Evolutionary conservation across 1,140 invertebrate genomes (phyloP), one percentile per base, ranked within the genome.

Genomic region (Dreissena polymorpha): DNA sequence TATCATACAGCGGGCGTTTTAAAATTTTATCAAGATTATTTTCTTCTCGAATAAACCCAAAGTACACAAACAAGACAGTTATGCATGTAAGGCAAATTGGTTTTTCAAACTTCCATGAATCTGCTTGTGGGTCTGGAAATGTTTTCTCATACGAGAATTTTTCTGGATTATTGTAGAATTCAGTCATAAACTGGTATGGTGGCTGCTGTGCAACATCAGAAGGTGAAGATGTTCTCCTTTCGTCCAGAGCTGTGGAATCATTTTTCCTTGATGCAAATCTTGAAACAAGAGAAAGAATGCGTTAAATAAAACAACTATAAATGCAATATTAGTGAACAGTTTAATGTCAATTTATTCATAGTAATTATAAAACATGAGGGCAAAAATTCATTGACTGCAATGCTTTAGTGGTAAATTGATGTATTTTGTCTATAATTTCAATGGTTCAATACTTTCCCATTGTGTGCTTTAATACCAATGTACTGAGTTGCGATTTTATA

Each of bases 21-120:
- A 92, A 68, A 49, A 86, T 78, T 27, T 86, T 55, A 91, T 98
- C 97, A 5, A 98, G 92, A 91, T 98, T 96, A 93, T 95, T 98
- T 90, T 97, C 97, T 93, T 98, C 97, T 86, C 97, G 94, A 0
- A 98, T 86, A 18, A 96, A 84, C 86, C 94, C 95, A 88, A 98
- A 98, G 87, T 98, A 98, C 16, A 96, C 76, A 5, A 97, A 86
- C 86, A 98, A 97, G 0, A 94, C 89, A 0, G 91, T 71, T 1
- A 96, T 12, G 89, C 96, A 96, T 0, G 89, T 71, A 0, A 93
- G 85, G 27, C 97, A 94, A n/a, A 95, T 81, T 80, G 92, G 94
- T 0, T 95, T 93, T 89, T 97, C 95, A 89, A 95, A 96, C 94
- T 74, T 72, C 94, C 95, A 3, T 95, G 94, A 21, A 91, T 89